A percentile compares a stretch with the other conserved stretches of the same genome.
Conservation (phyloP, 2,113 vertebrate species). For the Cranoglanis bouderius region DNA sequence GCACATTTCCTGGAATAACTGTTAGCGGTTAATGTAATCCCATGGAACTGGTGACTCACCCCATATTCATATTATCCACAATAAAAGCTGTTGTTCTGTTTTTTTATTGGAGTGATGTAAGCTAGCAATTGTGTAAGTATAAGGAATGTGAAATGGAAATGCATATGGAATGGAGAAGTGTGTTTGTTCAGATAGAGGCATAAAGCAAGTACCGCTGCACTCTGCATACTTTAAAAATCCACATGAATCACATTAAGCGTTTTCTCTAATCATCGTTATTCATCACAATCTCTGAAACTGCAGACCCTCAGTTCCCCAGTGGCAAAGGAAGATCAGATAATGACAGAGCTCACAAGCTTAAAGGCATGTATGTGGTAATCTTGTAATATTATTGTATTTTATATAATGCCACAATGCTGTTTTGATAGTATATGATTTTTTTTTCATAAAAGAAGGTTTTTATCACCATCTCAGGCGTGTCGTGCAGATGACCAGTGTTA, state of each 20-base stretch:
- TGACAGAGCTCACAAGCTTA: neutral
- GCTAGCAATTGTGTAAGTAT: neutral
- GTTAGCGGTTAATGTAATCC: slow-evolving; percentile 8
- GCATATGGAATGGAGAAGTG: neutral
- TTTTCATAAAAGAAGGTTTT: too few species aligned
- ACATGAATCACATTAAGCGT: neutral
- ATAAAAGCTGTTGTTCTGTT: slow-evolving; percentile 8
- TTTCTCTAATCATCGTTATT: slow-evolving; percentile 22
- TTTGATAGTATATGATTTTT: neutral
- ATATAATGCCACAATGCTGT: neutral
- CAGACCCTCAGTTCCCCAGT: slow-evolving; percentile 7
- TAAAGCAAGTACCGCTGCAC: neutral
- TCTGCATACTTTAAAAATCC: slow-evolving; percentile 6
- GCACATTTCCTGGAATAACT: slow-evolving; percentile 4
- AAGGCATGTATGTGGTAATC: neutral
- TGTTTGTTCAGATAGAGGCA: neutral
- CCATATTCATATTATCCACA: neutral
- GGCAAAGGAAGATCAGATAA: neutral
- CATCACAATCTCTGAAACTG: neutral
- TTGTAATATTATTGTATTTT: neutral
- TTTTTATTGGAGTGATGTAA: neutral
- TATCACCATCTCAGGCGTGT: neutral
- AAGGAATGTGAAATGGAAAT: neutral
- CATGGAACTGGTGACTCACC: neutral
- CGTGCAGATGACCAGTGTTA: neutral